Evolutionary conservation across 2,888 invertebrate species (phyloP).

Genomic region (Dendrolimus houi): DNA sequence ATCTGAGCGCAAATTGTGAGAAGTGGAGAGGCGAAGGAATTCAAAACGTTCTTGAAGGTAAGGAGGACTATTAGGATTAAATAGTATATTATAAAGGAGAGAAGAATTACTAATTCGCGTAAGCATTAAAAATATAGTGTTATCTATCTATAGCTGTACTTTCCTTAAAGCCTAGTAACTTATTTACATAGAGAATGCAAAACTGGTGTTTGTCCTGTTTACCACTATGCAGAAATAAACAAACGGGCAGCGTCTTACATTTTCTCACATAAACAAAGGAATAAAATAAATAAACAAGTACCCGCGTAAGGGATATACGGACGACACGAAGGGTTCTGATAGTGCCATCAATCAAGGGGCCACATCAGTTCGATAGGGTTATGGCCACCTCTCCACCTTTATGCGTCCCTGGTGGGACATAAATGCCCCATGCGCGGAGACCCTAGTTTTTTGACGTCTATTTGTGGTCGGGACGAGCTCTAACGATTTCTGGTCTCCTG

Average conservation of each 20-base stretch:
- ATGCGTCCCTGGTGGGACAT: conserved; percentile 70
- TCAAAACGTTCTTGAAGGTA: too few relatives aligned
- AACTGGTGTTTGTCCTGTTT: too few relatives aligned
- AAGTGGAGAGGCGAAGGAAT: too few relatives aligned
- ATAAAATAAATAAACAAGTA: conserved; percentile 68
- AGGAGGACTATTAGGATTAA: too few relatives aligned
- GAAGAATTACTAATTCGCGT: too few relatives aligned
- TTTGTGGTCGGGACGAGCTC: conserved; percentile 66
- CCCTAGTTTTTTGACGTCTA: conserved; percentile 74
- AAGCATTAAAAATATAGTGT: too few relatives aligned
- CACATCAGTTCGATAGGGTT: conserved; percentile 74
- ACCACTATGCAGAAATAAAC: background rate
- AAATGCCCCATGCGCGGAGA: conserved; percentile 58
- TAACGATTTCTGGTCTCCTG: conserved; percentile 49
- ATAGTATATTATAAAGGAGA: too few relatives aligned
- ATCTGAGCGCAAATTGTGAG: too few relatives aligned
- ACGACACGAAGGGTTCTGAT: conserved; percentile 56
- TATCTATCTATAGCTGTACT: too few relatives aligned
- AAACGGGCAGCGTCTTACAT: conserved; percentile 3
- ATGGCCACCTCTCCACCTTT: conserved; percentile 71
- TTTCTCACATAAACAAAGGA: conserved; percentile 68
- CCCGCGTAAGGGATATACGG: conserved; percentile 51
- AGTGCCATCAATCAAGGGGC: conserved; percentile 71
- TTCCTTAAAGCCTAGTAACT: too few relatives aligned
- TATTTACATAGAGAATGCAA: too few relatives aligned